Base-by-base conservation (phyloP, 2,113 vertebrate genomes). In the Micromys minutus region DNA sequence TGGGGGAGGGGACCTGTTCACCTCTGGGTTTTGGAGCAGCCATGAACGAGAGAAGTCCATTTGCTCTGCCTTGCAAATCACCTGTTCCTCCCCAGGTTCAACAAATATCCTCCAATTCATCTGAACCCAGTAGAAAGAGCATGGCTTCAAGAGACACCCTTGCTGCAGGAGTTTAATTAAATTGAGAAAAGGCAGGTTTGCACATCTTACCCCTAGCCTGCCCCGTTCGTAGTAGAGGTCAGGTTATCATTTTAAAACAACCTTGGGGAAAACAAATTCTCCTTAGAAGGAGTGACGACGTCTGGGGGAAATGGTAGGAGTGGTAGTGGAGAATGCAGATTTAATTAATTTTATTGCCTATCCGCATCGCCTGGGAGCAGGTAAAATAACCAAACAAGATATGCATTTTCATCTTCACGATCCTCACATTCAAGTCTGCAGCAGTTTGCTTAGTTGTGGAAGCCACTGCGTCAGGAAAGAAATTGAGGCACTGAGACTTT, bases 291-390 rank as follows among this genome's bases (percentile, higher is more conserved):
- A 95, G 45, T 90, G 93, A 93, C 89, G 91, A 72, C 34, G 91
- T 94, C 76, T 91, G 57, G 47, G 77, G 61, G 61, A 94, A 94
- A 84, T 93, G 65, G 67, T 63, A 87, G 91, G 72, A 57, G n/a
- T 84, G 63, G 74, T 95, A 96, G 97, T n/a, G 17, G 77, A 80
- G 74, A 94, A 39, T 80, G 63, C 81, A 71, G 84, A 83, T 87
- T 94, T 94, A 95, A 95, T 96, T 96, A 96, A 76, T 96, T 94
- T 96, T 89, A 95, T 84, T 91, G 69, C 74, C 79, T 83, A 19
- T 75, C 86, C 91, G 42, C 19, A 39, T 79, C 0, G 7, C 93
- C 65, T 63, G 75, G 84, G 87, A 95, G 92, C 77, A 89, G 87
- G 89, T 79, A 71, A 96, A 96, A 95, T 79, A 93, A 50, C 88